phyloP scores from a whole-genome alignment of 2,797 vertebrate species.

The Tachyglossus aculeatus region DNA sequence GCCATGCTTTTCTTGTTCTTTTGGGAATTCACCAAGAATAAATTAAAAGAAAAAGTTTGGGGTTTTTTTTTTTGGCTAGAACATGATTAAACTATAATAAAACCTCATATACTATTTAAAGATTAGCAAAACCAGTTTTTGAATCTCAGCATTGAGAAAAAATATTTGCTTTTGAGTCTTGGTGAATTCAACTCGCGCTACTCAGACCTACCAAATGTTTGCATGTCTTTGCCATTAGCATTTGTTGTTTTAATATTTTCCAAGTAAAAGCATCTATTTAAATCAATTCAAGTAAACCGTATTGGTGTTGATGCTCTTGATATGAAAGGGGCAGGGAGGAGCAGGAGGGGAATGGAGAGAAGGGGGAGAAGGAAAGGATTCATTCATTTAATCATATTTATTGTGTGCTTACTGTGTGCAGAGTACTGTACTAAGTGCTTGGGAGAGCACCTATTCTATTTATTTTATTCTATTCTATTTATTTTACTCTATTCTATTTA shows the following conservation, averaged over 20 bases:
- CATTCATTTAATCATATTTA: too few species aligned
- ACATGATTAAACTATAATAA: slow-evolving; percentile 4
- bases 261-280: slow-evolving; percentile 48
- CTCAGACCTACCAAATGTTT: slow-evolving; percentile 10
- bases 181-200: slow-evolving; percentile 19
- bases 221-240: slow-evolving; percentile 17
- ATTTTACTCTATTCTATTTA: too few species aligned
- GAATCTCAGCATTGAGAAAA: slow-evolving; percentile 40
- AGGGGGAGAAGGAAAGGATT: too few species aligned
- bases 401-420: too few species aligned
- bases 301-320: slow-evolving; percentile 59
- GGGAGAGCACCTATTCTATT: too few species aligned
- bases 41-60: too few species aligned
- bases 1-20: not conserved
- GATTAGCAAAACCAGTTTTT: slow-evolving; percentile 29
- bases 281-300: too few species aligned
- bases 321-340: not conserved
- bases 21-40: too few species aligned
- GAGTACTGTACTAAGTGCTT: too few species aligned
- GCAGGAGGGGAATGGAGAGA: not conserved
- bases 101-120: slow-evolving; percentile 32
- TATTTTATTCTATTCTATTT: too few species aligned
- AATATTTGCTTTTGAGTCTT: slow-evolving; percentile 46
- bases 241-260: slow-evolving; percentile 54
- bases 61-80: not conserved